Evolutionary conservation across 1,140 invertebrate species (phyloP).

Genomic region (Branchinecta lynchi): DNA sequence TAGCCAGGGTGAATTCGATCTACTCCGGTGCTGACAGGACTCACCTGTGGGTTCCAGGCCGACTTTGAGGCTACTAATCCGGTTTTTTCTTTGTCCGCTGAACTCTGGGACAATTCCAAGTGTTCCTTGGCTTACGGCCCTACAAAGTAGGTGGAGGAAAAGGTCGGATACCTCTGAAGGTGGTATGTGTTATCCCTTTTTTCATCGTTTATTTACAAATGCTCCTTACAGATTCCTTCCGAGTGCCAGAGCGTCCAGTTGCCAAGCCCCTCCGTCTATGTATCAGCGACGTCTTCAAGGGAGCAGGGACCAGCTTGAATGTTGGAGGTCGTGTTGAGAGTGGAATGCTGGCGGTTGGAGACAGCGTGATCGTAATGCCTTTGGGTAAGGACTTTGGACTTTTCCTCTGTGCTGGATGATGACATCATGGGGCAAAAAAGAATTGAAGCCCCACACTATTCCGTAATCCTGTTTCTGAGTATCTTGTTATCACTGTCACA

Average conservation of each 20-base stretch:
- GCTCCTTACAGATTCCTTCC: slow-evolving; percentile 49
- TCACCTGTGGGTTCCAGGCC: too few relatives aligned
- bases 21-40: too few relatives aligned
- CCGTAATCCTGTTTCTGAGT: not conserved
- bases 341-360: slow-evolving; percentile 64
- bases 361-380: slow-evolving; percentile 77
- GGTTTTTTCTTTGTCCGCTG: too few relatives aligned
- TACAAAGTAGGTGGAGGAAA: too few relatives aligned
- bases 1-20: too few relatives aligned
- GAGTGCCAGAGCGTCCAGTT: slow-evolving; percentile 64
- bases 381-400: slow-evolving; percentile 41
- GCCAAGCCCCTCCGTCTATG: slow-evolving; percentile 79
- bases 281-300: slow-evolving; percentile 89
- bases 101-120: too few relatives aligned
- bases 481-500: too few relatives aligned
- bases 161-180: too few relatives aligned
- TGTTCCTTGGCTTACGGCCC: too few relatives aligned
- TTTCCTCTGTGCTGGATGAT: too few relatives aligned
- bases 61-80: too few relatives aligned
- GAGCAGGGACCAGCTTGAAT: slow-evolving; percentile 53
- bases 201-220: not conserved
- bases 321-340: slow-evolving; percentile 80
- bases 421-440: not conserved
- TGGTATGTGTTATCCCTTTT: too few relatives aligned
- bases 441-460: not conserved